Conservation (phyloP, 2,888 invertebrate genomes). For the Nemapogon koenigi region DNA sequence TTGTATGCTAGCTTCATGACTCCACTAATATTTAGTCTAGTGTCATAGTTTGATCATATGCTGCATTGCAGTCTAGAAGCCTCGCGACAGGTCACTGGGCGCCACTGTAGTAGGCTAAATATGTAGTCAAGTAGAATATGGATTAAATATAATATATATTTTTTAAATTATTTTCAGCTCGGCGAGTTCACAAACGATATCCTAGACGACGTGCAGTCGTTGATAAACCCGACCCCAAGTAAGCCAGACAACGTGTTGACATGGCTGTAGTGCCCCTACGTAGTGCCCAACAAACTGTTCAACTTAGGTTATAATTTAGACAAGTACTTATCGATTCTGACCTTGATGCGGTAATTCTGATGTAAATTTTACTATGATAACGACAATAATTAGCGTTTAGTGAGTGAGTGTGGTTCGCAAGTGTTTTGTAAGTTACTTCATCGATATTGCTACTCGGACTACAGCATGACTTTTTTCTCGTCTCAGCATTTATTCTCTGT, state of each 20-base stretch:
- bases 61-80: too few species aligned
- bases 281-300: constrained; percentile 31
- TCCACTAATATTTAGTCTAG: too few species aligned
- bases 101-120: too few species aligned
- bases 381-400: constrained; percentile 42
- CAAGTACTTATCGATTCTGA: constrained; percentile 31
- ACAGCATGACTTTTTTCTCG: constrained; percentile 36
- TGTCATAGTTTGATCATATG: too few species aligned
- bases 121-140: too few species aligned
- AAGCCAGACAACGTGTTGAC: constrained; percentile 87
- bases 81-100: too few species aligned
- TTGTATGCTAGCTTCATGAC: too few species aligned
- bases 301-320: constrained; percentile 25
- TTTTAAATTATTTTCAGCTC: too few species aligned
- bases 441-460: constrained; percentile 12
- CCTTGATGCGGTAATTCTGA: constrained; percentile 31
- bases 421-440: constrained; percentile 9
- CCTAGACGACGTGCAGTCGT: constrained; percentile 87
- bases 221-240: constrained; percentile 86
- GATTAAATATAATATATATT: too few species aligned
- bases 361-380: constrained; percentile 50
- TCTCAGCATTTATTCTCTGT: constrained; percentile 62
- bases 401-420: constrained; percentile 17
- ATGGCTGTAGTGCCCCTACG: constrained; percentile 71
- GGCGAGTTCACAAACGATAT: constrained; percentile 87